Evolutionary conservation across 2,888 invertebrate species (phyloP), one percentile per base, ranked within the genome.

Genomic region (Pristionchus mayeri): DNA sequence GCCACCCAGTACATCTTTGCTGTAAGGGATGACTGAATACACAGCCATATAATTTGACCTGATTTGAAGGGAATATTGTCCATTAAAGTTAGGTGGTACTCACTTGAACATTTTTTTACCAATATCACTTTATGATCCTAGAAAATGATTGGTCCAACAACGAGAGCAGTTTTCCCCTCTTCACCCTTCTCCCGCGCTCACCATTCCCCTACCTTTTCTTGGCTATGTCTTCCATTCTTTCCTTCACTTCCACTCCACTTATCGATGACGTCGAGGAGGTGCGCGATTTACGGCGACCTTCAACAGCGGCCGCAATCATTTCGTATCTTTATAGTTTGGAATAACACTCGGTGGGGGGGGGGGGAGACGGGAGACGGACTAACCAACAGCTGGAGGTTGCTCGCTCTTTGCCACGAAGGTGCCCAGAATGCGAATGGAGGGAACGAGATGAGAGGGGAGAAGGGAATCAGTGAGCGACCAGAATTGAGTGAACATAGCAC

Each of bases 241-340:
- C 80, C 80, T 57, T 52, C 54, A 80, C 54, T n/a, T 79, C 54
- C n/a, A n/a, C 76, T 0, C 30, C 50, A 24, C 24, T 80, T 37
- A 57, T 54, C 54, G 80, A 80, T 16, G 80, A 54, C n/a, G 80
- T 80, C 37, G 80, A 80, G 37, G 40, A 52, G 18, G n/a, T 80
- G n/a, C 80, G 54, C n/a, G 34, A 44, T 57, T 80, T 80, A 11
- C 80, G 34, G 16, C 71, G 37, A n/a, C 71, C 71, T 71, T 16
- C n/a, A 54, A 54, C 7, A 18, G n/a, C 21, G n/a, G n/a, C n/a
- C n/a, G n/a, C n/a, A n/a, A n/a, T n/a, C n/a, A n/a, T n/a, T n/a
- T n/a, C n/a, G n/a, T n/a, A n/a, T n/a, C n/a, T n/a, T n/a, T n/a
- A n/a, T n/a, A n/a, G n/a, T n/a, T n/a, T n/a, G n/a, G n/a, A n/a